Evolutionary conservation across 1,140 invertebrate genomes (phyloP), one percentile per base, ranked within the genome.

Genomic region (Sycophila sp.): DNA sequence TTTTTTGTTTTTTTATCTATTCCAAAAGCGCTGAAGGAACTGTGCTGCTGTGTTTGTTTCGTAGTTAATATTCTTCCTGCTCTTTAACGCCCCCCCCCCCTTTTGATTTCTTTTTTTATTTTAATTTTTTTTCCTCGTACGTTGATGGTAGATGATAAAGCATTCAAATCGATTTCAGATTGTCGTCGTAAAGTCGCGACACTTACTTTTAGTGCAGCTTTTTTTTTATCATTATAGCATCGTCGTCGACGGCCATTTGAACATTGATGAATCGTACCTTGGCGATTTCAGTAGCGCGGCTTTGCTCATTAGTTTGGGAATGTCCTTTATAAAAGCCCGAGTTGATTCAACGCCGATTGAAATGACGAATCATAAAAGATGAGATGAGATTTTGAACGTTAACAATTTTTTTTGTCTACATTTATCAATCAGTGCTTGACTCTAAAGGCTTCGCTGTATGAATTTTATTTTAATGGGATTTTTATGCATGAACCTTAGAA

Each of bases 1-100:
- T n/a, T 65, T 49, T 60, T 72, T 71, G 65, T 75, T 66, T 68
- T 56, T 45, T 64, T 55, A 62, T 65, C 24, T n/a, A 34, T 17
- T 67, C 42, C 64, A 55, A 32, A 38, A 53, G 56, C 19, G 45
- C 55, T 47, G 28, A 62, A 63, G 49, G 59, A 73, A 69, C 63
- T 49, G 7, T 32, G 36, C 45, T 38, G 51, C 24, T 55, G 47
- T 30, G 19, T 47, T 38, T 15, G 40, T 45, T 73, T 34, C 59
- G 30, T 58, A 56, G 63, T 13, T 32, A 32, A 36, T 47, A 51
- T n/a, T n/a, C n/a, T n/a, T n/a, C n/a, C n/a, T n/a, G n/a, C n/a
- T n/a, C n/a, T n/a, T n/a, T n/a, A n/a, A n/a, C n/a, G n/a, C n/a
- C n/a, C n/a, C n/a, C n/a, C n/a, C n/a, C n/a, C n/a, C n/a, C n/a